A percentile compares a stretch with the other conserved stretches of the same genome.
These are phyloP conservation scores for Polyommatus icarus DNA, from an alignment of 2,888 invertebrate species.

Conservation along the genomic window DNA sequence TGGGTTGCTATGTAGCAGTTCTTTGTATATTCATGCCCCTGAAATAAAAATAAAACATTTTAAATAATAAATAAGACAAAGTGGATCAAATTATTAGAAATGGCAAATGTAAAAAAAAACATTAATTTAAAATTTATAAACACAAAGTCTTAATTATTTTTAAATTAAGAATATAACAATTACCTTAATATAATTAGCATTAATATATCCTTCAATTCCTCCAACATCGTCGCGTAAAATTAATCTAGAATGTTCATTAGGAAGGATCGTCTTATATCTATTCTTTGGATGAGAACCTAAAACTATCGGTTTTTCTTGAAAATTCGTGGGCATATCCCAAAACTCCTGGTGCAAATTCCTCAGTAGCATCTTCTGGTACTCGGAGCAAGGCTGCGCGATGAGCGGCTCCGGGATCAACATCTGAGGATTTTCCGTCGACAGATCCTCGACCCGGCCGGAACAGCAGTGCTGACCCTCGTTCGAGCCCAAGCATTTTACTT, in stretches of 20 bases:
- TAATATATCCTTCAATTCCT: constrained; percentile 88
- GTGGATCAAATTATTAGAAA: background rate
- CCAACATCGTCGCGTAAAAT: constrained; percentile 80
- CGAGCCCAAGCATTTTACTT: constrained; percentile 62
- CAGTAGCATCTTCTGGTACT: constrained; percentile 82
- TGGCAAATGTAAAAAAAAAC: background rate
- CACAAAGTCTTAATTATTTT: too few species aligned
- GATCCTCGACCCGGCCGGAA: constrained; percentile 56
- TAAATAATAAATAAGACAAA: background rate
- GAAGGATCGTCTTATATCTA: constrained; percentile 93
- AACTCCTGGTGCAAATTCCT: constrained; percentile 90
- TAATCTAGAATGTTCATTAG: constrained; percentile 93
- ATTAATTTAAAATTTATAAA: too few species aligned
- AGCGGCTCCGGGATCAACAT: constrained; percentile 63
- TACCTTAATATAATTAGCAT: constrained; percentile 96
- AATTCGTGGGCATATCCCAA: constrained; percentile 96
- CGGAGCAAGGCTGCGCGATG: constrained; percentile 73
- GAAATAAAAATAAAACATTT: constrained; percentile 42
- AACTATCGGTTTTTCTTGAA: constrained; percentile 93
- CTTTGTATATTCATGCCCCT: constrained; percentile 94
- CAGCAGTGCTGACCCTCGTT: constrained; percentile 63
- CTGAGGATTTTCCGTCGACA: constrained; percentile 62
- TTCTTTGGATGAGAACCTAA: constrained; percentile 94
- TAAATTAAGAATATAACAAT: constrained; percentile 39
- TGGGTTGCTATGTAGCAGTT: constrained; percentile 95